Base-by-base conservation (phyloP, 1,140 invertebrate genomes). In the Drosophila carrolli region DNA sequence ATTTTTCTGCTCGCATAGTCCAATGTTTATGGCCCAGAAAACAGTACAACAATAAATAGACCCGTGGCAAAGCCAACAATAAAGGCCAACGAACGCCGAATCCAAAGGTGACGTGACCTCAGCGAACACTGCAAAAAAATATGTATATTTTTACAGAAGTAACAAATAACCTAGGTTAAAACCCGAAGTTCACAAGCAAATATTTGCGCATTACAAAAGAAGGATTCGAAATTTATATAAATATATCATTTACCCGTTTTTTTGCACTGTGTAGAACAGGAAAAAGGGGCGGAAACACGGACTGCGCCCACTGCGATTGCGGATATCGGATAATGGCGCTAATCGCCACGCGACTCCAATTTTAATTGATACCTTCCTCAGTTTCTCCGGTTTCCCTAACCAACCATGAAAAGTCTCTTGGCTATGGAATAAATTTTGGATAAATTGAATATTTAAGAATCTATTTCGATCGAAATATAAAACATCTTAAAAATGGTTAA, bases 281-380 rank as follows among this genome's bases (percentile, higher is more conserved):
- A 11, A 46, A 41, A 58, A n/a, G 38, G 14, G 54, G 48, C 37
- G 81, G 81, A 84, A 85, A 50, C 56, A 32, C 43, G 44, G 38
- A 47, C 63, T 66, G 63, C 76, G 60, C 81, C 75, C 75, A 54
- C 59, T 46, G 43, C 37, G 55, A 48, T 65, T 58, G 61, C 47
- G 61, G 63, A 71, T 81, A 85, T 85, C 63, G 63, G 37, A 47
- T 71, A 81, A 81, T 81, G 81, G 81, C 81, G 77, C 77, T 84
- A 84, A 85, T 81, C 74, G 65, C 51, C 81, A 84, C 81, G 81
- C 81, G 81, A 80, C 76, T 77, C 59, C 40, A 73, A 84, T 85
- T 85, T 84, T 66, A 84, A 84, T 84, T 66, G 50, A 58, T 50
- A 27, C 51, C 66, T 38, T 47, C 13, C 32, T 66, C 35, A 27